Percentiles rank a stretch among this genome's conserved stretches.
Evolutionary conservation across 2,797 vertebrate species (phyloP).

Genomic region (Masticophis lateralis): DNA sequence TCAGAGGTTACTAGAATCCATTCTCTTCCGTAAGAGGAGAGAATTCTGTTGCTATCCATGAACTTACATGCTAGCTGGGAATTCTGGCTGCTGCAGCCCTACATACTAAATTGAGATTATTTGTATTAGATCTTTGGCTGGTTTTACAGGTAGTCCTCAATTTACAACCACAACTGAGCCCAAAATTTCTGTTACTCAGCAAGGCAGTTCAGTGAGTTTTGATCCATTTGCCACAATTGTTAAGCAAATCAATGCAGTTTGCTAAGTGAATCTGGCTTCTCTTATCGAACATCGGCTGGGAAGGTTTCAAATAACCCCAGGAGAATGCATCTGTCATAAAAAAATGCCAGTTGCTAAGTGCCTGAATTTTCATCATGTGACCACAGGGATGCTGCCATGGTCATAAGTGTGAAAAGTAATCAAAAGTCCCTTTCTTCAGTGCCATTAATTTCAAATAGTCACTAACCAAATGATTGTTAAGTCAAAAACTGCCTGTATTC

Average conservation of each 20-base stretch:
- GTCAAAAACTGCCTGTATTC: neutral
- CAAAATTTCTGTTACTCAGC: neutral
- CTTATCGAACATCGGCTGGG: neutral
- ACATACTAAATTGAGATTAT: neutral
- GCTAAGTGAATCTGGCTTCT: neutral
- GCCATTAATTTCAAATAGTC: neutral
- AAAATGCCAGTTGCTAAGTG: neutral
- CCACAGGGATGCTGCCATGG: neutral
- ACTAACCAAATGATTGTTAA: neutral
- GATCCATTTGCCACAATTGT: neutral
- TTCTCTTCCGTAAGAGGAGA: neutral
- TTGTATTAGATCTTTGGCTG: neutral
- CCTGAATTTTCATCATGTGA: neutral
- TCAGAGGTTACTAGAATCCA: neutral
- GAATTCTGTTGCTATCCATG: neutral
- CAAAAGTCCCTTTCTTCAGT: neutral
- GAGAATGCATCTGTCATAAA: neutral
- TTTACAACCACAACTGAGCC: neutral
- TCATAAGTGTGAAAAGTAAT: neutral
- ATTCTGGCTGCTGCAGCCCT: neutral
- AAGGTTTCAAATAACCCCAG: neutral
- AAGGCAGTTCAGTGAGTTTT: neutral
- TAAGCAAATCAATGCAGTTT: neutral
- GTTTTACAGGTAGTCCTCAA: neutral
- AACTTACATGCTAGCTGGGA: neutral